Conservation (phyloP, 2,797 vertebrate species). For the Pitangus sulphuratus region DNA sequence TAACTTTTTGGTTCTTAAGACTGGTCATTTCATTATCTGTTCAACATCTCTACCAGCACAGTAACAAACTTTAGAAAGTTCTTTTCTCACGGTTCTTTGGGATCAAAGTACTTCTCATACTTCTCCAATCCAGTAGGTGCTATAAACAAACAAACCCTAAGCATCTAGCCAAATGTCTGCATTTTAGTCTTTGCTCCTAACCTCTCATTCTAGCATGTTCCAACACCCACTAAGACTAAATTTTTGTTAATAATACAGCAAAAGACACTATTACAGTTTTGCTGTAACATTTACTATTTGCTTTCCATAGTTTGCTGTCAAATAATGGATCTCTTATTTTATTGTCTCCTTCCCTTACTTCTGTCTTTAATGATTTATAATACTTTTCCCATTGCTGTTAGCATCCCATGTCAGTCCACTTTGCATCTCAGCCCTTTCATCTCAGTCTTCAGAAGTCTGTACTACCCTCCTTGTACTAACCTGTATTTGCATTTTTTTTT, state of each 20-base stretch:
- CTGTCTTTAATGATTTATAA: not conserved
- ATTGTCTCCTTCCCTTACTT: not conserved
- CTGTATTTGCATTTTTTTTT: not conserved
- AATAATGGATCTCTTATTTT: not conserved
- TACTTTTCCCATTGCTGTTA: not conserved
- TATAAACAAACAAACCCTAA: not conserved
- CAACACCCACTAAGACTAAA: not conserved
- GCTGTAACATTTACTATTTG: not conserved
- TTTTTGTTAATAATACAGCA: not conserved
- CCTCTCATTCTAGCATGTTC: not conserved
- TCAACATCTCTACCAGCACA: not conserved
- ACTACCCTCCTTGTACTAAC: not conserved
- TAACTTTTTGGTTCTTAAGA: not conserved
- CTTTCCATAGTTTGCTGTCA: not conserved
- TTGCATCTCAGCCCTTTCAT: not conserved
- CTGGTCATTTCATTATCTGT: not conserved
- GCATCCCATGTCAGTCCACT: not conserved
- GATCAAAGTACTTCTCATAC: not conserved
- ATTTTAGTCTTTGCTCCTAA: not conserved
- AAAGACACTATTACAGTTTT: not conserved
- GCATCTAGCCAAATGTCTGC: not conserved
- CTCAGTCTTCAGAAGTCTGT: not conserved
- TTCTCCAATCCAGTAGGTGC: not conserved
- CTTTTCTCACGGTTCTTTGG: not conserved
- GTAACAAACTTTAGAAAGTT: not conserved